phyloP scores from a whole-genome alignment of 2,888 invertebrate genomes.

The Tetheella fluctuosa region DNA sequence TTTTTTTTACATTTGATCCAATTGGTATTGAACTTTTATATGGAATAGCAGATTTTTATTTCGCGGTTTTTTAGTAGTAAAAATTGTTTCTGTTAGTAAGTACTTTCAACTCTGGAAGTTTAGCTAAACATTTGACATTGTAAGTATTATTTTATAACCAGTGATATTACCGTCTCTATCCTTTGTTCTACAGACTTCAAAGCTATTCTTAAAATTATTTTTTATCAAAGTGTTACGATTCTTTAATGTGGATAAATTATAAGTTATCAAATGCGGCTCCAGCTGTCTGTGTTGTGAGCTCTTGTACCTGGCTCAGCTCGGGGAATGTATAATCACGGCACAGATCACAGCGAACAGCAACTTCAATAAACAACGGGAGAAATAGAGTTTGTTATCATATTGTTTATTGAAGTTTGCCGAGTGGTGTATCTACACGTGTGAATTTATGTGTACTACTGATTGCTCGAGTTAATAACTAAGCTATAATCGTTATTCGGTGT shows the following conservation, averaged over 20 bases:
- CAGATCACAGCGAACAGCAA: constrained; percentile 4
- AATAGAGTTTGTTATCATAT: constrained; percentile 18
- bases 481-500: constrained; percentile 44
- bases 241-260: neutral
- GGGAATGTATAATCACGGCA: constrained; percentile 1
- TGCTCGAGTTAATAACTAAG: constrained; percentile 37
- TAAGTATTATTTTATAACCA: neutral
- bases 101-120: too few relatives aligned
- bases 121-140: too few relatives aligned
- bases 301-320: constrained; percentile 4
- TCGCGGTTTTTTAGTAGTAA: too few relatives aligned
- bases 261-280: constrained; percentile 11
- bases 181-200: constrained; percentile 14
- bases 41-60: too few relatives aligned
- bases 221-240: constrained; percentile 9
- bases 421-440: constrained; percentile 28
- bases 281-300: constrained; percentile 10
- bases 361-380: constrained; percentile 6
- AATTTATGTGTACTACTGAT: constrained; percentile 29
- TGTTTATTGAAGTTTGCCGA: constrained; percentile 27
- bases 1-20: too few relatives aligned
- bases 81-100: too few relatives aligned
- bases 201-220: constrained; percentile 14
- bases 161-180: constrained; percentile 11
- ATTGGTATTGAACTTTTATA: too few relatives aligned